Conservation (phyloP, 2,888 invertebrate genomes). For the Ormyrus pomaceus region DNA sequence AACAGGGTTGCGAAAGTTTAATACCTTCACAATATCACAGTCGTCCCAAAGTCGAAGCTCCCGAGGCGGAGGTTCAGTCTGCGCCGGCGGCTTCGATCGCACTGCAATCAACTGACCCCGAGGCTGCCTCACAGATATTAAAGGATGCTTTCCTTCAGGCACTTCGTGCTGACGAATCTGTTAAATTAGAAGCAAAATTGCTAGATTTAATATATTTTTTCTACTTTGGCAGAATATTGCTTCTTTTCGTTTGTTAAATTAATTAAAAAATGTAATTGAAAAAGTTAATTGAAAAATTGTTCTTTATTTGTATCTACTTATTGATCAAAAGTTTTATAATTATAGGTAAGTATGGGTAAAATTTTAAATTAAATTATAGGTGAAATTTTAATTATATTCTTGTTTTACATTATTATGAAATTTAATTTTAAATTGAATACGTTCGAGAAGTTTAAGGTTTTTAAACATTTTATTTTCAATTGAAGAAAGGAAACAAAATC, state of each 20-base stretch:
- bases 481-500: too few species aligned
- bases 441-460: too few species aligned
- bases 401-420: too few species aligned
- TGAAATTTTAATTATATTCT: too few species aligned
- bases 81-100: constrained; percentile 85
- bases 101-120: constrained; percentile 91
- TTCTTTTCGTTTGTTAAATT: neutral
- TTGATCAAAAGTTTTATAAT: too few species aligned
- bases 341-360: too few species aligned
- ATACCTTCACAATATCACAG: constrained; percentile 87
- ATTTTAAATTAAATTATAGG: too few species aligned
- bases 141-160: constrained; percentile 90
- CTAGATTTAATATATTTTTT: constrained; percentile 23
- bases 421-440: too few species aligned
- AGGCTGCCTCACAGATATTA: constrained; percentile 90
- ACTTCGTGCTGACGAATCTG: constrained; percentile 83
- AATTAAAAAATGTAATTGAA: too few species aligned
- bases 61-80: constrained; percentile 78
- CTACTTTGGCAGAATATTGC: constrained; percentile 12
- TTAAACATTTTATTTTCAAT: too few species aligned
- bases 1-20: constrained; percentile 8
- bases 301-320: too few species aligned
- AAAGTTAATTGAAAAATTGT: too few species aligned
- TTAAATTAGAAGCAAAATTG: constrained; percentile 7
- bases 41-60: constrained; percentile 83